A percentile compares a stretch with the other conserved stretches of the same genome.
These are phyloP conservation scores for Muntiacus reevesi DNA, from an alignment of 2,113 vertebrate genomes.

Conservation along the genomic window DNA sequence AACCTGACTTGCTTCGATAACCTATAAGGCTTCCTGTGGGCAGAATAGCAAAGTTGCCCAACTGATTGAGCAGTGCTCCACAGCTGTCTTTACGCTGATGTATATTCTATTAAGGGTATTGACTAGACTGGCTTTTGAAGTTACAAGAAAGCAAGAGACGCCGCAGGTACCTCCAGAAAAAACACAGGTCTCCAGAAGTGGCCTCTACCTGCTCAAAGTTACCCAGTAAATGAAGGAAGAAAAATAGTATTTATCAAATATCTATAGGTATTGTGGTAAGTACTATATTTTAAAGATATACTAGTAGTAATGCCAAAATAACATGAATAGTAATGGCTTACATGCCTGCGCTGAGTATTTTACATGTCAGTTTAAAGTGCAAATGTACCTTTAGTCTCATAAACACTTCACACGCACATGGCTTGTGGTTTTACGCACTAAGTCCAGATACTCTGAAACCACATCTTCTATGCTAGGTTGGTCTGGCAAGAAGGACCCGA, in stretches of 20 bases:
- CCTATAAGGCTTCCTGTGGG: neutral
- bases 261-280: neutral
- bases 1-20: neutral
- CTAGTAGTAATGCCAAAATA: neutral
- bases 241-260: neutral
- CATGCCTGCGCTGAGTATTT: neutral
- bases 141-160: neutral
- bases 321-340: neutral
- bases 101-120: neutral
- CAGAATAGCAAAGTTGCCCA: accelerated
- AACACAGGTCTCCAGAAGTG: neutral
- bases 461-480: neutral
- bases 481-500: neutral
- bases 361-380: neutral
- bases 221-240: neutral
- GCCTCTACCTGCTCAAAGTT: neutral
- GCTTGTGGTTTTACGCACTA: neutral
- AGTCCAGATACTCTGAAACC: neutral
- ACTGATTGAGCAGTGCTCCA: neutral
- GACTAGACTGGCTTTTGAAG: neutral
- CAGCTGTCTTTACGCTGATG: no score
- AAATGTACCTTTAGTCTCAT: neutral
- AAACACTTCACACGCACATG: neutral
- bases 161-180: neutral
- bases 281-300: neutral